Conservation (phyloP, 2,113 vertebrate genomes). For the Nannospalax galili region DNA sequence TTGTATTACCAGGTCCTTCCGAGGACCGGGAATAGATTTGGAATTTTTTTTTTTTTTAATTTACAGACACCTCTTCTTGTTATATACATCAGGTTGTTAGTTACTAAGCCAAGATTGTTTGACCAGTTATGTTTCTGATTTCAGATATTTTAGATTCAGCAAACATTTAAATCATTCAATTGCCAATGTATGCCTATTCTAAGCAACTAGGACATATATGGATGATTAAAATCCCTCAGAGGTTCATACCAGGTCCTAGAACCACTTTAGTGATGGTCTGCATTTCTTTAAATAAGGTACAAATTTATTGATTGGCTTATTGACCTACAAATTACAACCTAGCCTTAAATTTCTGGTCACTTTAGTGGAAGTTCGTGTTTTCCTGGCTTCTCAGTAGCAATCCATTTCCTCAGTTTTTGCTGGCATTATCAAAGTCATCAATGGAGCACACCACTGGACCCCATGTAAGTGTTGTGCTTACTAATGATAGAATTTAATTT, state of each 20-base stretch:
- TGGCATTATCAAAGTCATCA: neutral
- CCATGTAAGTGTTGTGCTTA: neutral
- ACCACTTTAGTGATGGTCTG: neutral
- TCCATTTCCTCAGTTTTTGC: neutral
- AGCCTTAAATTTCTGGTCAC: neutral
- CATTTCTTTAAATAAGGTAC: neutral
- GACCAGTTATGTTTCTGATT: constrained; percentile 12
- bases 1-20: neutral
- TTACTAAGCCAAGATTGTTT: neutral
- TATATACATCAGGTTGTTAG: neutral
- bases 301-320: constrained; percentile 2
- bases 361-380: neutral
- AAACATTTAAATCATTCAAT: constrained; percentile 1
- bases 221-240: neutral
- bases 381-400: neutral
- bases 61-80: neutral
- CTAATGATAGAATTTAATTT: constrained; percentile 19
- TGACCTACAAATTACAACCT: neutral
- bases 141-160: constrained; percentile 17
- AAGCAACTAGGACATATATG: neutral
- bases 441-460: neutral
- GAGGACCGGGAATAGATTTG: neutral
- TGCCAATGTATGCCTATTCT: neutral
- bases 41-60: constrained; percentile 20
- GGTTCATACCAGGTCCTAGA: neutral